Base-by-base conservation (phyloP, 1,140 invertebrate species). In the Pentalonia nigronervosa region DNA sequence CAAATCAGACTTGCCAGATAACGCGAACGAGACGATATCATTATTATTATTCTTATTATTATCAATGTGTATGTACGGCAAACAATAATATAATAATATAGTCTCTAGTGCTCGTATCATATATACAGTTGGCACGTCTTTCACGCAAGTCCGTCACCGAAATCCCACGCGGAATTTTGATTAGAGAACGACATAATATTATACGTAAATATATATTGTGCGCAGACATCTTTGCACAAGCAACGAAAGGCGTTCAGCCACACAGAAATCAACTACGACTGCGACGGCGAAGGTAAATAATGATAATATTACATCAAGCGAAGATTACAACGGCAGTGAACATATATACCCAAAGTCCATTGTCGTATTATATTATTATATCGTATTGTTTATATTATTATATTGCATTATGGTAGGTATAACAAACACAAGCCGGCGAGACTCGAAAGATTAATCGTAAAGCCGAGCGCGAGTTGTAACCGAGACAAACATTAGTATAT, bases 231-330 rank as follows among this genome's bases (percentile, higher is more conserved):
- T 76, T 76, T 76, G 17, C 11, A 84, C 9, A 45, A 4, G n/a
- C n/a, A n/a, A 11, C n/a, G n/a, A 76, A 76, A 76, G 60, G 60
- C 30, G 60, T 76, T n/a, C 14, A 30, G 14, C n/a, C 60, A 41
- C 60, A 76, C 83, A 41, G 41, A 84, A 84, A 76, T 76, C 60
- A n/a, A 76, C 60, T 76, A 41, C 41, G 41, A 41, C 41, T 41
- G 60, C 4, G 83, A 45, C 9, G 36, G 23, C 23, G 83, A 41
- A 84, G 83, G 83, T 84, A 84, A 84, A 84, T 41, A 76, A 76
- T n/a, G 60, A 76, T 76, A n/a, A 76, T 76, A 76, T 76, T 76
- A 76, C n/a, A 76, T 76, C 60, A 76, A 76, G 60, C 60, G 60
- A 30, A 41, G 41, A 41, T 4, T 41, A 41, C 41, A 41, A 41